Conservation (phyloP, 2,797 vertebrate genomes). For the Sebastes taczanowskii region DNA sequence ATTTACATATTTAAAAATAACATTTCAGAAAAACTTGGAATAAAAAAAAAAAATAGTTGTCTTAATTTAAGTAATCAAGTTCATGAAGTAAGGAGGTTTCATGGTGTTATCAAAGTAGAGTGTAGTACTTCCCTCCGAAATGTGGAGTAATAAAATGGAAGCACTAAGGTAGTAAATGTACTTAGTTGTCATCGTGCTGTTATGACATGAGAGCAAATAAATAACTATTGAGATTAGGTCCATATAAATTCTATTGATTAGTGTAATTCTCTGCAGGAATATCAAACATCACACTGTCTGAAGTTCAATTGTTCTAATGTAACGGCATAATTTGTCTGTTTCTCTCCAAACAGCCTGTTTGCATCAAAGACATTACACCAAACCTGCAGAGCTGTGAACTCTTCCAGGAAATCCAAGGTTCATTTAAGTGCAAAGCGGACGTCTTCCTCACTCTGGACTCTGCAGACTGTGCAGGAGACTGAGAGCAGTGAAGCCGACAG, state of each 20-base stretch:
- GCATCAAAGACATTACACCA: slow-evolving; percentile 78
- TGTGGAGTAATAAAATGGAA: background rate
- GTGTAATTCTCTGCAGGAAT: background rate
- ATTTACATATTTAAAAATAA: too few relatives aligned
- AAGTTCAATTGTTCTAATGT: background rate
- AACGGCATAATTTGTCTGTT: background rate
- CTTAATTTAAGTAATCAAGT: too few relatives aligned
- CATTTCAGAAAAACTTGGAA: too few relatives aligned
- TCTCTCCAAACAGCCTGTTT: slow-evolving; percentile 73
- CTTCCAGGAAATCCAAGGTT: slow-evolving; percentile 57
- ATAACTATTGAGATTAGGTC: background rate
- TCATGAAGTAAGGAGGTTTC: too few relatives aligned
- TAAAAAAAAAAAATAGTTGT: too few relatives aligned
- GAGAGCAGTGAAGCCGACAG: slow-evolving; percentile 42
- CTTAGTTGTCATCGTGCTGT: background rate
- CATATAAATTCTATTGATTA: background rate
- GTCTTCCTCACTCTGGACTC: slow-evolving; percentile 79
- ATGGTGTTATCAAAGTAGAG: too few relatives aligned
- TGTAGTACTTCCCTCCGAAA: background rate
- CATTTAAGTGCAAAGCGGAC: slow-evolving; percentile 79
- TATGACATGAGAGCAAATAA: background rate
- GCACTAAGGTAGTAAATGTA: background rate
- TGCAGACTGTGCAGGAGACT: slow-evolving; percentile 61
- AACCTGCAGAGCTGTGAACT: slow-evolving; percentile 83
- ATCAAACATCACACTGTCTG: background rate